Evolutionary conservation across 2,797 vertebrate species (phyloP).

Genomic region (Bucorvus abyssinicus): DNA sequence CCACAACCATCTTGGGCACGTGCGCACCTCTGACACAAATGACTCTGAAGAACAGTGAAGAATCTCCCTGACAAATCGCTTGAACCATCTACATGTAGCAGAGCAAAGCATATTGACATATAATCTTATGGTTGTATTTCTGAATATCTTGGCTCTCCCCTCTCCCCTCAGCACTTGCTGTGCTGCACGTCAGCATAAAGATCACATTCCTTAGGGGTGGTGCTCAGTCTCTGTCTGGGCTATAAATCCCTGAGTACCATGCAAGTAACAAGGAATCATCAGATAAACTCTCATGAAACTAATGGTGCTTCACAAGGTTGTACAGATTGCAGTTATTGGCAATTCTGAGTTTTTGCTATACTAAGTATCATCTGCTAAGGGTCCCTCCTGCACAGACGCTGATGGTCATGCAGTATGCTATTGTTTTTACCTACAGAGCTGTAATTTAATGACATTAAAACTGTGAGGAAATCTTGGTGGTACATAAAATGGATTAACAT

Average conservation of each 20-base stretch:
- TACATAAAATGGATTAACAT: neutral
- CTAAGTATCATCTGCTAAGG: neutral
- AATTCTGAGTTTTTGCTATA: neutral
- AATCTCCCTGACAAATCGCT: neutral
- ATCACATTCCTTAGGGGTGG: neutral
- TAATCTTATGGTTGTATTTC: neutral
- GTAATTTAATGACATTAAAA: neutral
- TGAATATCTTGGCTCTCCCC: neutral
- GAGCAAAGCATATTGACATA: neutral
- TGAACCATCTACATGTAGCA: neutral
- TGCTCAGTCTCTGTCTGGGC: neutral
- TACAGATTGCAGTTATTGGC: neutral
- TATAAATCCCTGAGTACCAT: neutral
- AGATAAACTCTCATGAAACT: neutral
- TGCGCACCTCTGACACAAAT: neutral
- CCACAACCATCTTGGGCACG: accelerated
- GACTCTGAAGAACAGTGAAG: neutral
- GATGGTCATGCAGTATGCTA: neutral
- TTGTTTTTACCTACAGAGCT: neutral
- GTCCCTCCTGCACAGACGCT: neutral
- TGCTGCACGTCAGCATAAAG: neutral
- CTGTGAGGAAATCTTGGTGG: neutral
- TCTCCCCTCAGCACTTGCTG: neutral
- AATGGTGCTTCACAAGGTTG: neutral
- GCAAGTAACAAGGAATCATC: neutral